These are phyloP conservation scores for Gyps fulvus DNA, from an alignment of 2,113 vertebrate genomes.

Conservation along the genomic window DNA sequence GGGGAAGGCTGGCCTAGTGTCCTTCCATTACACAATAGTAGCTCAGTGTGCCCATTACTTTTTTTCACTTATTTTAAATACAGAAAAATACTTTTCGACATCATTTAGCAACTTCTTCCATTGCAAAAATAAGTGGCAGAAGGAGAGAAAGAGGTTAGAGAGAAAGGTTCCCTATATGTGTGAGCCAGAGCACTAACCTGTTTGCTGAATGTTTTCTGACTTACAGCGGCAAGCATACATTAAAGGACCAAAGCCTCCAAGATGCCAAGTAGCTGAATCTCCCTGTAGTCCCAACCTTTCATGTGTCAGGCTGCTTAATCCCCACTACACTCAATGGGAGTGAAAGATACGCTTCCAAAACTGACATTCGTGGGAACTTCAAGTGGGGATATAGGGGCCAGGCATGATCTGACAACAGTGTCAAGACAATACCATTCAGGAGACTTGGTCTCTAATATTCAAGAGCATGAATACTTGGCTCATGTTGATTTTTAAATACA, in stretches of 20 bases:
- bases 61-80: background rate
- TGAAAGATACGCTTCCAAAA: background rate
- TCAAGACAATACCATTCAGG: background rate
- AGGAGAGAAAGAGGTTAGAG: background rate
- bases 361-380: background rate
- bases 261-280: background rate
- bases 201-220: background rate
- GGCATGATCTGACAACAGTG: background rate
- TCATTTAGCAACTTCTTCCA: background rate
- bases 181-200: background rate
- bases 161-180: background rate
- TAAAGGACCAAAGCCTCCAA: background rate
- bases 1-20: rapidly evolving
- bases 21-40: background rate
- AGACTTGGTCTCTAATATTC: background rate
- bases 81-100: background rate
- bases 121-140: background rate
- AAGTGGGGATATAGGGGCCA: background rate
- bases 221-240: background rate
- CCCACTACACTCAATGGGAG: background rate
- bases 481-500: background rate
- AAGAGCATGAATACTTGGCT: background rate
- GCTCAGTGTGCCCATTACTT: background rate
- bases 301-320: background rate
- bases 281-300: background rate